Evolutionary conservation across 1,140 invertebrate genomes (phyloP).

Genomic region (Ctenoplectra terminalis): DNA sequence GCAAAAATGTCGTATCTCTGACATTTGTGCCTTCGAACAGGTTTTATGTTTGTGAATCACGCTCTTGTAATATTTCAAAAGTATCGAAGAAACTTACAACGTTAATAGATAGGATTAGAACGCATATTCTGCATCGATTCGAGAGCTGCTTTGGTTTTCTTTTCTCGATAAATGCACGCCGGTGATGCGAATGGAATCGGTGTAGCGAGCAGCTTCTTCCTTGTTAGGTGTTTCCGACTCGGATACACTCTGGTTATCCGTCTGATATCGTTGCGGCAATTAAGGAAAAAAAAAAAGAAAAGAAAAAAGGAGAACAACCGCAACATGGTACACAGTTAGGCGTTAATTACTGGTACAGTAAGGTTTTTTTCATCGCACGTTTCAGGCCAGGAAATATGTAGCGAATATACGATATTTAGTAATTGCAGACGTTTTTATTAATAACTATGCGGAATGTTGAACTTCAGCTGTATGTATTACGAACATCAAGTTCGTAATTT

Average conservation of each 20-base stretch:
- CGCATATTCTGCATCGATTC: neutral
- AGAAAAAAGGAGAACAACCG: neutral
- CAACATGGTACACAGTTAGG: constrained; percentile 12
- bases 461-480: neutral
- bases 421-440: neutral
- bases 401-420: neutral
- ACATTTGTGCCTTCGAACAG: neutral
- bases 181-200: neutral
- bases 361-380: neutral
- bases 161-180: neutral
- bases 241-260: constrained; percentile 8
- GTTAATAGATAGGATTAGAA: neutral
- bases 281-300: no score
- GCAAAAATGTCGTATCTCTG: neutral
- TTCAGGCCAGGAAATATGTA: neutral
- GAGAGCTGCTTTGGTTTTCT: neutral
- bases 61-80: neutral
- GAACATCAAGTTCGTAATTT: neutral
- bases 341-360: constrained; percentile 26
- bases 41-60: neutral
- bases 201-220: neutral
- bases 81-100: no score
- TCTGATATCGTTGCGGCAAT: constrained; percentile 18
- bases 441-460: neutral
- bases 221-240: constrained; percentile 28